Evolutionary conservation across 2,797 vertebrate genomes (phyloP), one percentile per base, ranked within the genome.

Genomic region (Acrossocheilus wenchowensis): DNA sequence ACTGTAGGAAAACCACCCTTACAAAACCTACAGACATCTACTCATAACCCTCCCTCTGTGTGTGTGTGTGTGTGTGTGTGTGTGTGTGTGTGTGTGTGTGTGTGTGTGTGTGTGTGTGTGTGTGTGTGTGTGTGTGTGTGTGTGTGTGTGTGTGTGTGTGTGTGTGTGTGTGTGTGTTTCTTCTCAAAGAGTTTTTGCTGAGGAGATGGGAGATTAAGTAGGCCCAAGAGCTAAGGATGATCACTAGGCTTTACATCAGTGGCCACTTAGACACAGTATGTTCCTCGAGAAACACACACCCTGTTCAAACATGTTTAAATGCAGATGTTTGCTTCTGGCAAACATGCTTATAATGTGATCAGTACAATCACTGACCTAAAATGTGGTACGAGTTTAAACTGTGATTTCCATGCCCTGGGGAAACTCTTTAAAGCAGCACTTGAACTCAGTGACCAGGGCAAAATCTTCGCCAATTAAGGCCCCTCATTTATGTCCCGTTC

Each of bases 311-410:
- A 62, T 10, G 68, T 64, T 41, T 41, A 64, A 83, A 87, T 78
- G 45, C 87, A 87, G 83, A 85, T 87, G 83, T 87, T 87, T 60
- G 86, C 83, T 82, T 87, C 83, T 60, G 60, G 81, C 84, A 82
- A 73, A 73, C 39, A 48, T 14, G 52, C 36, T 68, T 69, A 52
- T 23, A 71, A 79, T 71, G 66, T 73, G 83, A 89, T 84, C 52
- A 81, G 62, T 64, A 81, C 52, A 73, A 78, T 75, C 60, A 26
- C 30, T 84, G n/a, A 87, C 60, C 86, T 79, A 87, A 87, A 85
- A 86, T 74, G 82, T 86, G 83, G 39, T 62, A 84, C 66, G 39
- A 68, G 54, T 87, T 88, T 72, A 82, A 83, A 74, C 78, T 66
- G 50, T 71, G 39, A 57, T 74, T 86, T 36, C 78, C 57, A 50